phyloP scores from a whole-genome alignment of 1,140 invertebrate genomes.

The Drosophila navojoa region DNA sequence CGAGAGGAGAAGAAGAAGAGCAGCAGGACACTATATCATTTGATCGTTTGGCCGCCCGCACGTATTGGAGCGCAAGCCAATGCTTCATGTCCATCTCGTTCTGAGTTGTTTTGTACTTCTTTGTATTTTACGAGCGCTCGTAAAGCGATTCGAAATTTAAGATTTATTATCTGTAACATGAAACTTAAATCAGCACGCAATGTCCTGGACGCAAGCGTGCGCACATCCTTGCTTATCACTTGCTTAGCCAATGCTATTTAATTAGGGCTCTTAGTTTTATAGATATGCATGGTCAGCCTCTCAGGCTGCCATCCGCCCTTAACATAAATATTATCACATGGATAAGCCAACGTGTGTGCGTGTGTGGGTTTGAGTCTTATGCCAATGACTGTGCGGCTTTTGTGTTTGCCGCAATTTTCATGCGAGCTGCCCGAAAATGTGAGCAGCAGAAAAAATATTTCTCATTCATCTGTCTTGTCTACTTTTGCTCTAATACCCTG shows the following conservation, averaged over 20 bases:
- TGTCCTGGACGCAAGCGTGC: constrained; percentile 25
- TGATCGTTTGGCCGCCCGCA: constrained; percentile 52
- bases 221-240: constrained; percentile 58
- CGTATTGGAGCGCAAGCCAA: constrained; percentile 1
- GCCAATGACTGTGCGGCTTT: constrained; percentile 53
- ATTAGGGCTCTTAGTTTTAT: constrained; percentile 63
- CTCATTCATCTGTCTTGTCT: neutral
- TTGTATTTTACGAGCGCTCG: constrained; percentile 73
- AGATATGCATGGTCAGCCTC: constrained; percentile 9
- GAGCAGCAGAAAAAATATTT: constrained; percentile 54
- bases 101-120: constrained; percentile 28
- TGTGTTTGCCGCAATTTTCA: constrained; percentile 31
- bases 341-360: constrained; percentile 5
- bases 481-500: neutral
- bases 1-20: constrained; percentile 14
- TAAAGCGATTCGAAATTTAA: constrained; percentile 75
- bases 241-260: constrained; percentile 67
- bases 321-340: constrained; percentile 48
- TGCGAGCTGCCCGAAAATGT: constrained; percentile 53
- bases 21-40: constrained; percentile 48
- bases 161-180: constrained; percentile 74
- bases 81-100: constrained; percentile 13
- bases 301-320: neutral
- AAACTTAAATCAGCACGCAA: constrained; percentile 62
- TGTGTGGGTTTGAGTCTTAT: constrained; percentile 52